Conservation (phyloP, 1,140 invertebrate species). For the Steinernema khuongi region DNA sequence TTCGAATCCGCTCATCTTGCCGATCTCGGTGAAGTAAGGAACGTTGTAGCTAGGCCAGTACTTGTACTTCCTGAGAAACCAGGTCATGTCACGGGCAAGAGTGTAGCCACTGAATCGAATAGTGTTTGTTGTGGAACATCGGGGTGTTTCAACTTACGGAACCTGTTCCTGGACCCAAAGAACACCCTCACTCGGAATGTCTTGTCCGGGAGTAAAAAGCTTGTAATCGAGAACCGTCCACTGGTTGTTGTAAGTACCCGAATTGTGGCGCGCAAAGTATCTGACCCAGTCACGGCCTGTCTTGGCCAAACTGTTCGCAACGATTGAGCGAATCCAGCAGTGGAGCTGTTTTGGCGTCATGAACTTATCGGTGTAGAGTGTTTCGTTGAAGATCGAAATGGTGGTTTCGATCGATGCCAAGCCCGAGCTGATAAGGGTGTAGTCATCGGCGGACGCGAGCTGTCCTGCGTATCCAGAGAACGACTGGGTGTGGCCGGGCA, state of each 20-base stretch:
- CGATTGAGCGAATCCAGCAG: constrained; percentile 73
- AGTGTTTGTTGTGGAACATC: neutral
- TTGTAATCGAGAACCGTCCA: constrained; percentile 78
- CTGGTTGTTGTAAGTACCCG: constrained; percentile 78
- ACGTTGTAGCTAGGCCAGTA: constrained; percentile 77
- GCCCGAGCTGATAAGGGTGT: constrained; percentile 70
- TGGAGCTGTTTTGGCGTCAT: constrained; percentile 64
- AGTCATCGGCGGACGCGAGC: constrained; percentile 80
- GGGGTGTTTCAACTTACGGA: constrained; percentile 64
- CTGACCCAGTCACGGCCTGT: constrained; percentile 70
- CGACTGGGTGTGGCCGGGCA: constrained; percentile 67
- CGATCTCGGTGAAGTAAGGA: constrained; percentile 70
- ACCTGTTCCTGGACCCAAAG: constrained; percentile 78
- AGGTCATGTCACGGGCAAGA: constrained; percentile 67
- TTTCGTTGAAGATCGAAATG: constrained; percentile 68
- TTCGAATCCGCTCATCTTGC: constrained; percentile 64
- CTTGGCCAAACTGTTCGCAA: constrained; percentile 74
- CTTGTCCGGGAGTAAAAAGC: constrained; percentile 63
- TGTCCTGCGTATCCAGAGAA: constrained; percentile 84
- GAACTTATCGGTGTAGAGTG: constrained; percentile 63
- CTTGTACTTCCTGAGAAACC: constrained; percentile 66
- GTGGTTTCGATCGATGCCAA: constrained; percentile 69
- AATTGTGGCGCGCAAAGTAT: constrained; percentile 67
- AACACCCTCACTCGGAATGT: constrained; percentile 63
- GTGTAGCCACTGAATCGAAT: constrained; percentile 58